Evolutionary conservation across 1,140 invertebrate genomes (phyloP), one percentile per base, ranked within the genome.

Genomic region (Daktulosphaira vitifoliae): DNA sequence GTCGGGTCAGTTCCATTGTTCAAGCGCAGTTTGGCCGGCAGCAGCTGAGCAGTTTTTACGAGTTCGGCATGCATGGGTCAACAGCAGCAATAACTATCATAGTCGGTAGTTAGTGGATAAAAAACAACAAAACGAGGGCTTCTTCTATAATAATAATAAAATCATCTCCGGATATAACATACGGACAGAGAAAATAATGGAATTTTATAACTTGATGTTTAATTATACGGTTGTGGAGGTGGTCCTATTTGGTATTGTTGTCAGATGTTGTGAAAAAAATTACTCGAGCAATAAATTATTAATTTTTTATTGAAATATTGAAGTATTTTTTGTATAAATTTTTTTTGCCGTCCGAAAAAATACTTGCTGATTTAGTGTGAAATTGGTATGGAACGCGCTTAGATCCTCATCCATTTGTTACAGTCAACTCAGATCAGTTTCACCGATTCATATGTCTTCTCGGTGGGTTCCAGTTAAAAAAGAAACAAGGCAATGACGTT

Each of bases 151-250:
- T 23, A 11, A 25, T 42, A 42, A 56, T 25, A 39, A 59, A 59
- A 59, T 26, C 54, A 46, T 46, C 54, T 23, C 54, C 39, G 25
- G 2, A 16, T n/a, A n/a, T n/a, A n/a, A n/a, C n/a, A n/a, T n/a
- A n/a, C 16, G 5, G 23, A 18, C 11, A 25, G n/a, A 56, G 26
- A 46, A 59, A 15, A 46, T 18, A 20, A 33, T 26, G n/a, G 42
- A 59, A 46, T 46, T 46, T 44, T n/a, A n/a, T n/a, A 59, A 59
- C 44, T 44, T 59, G 42, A 59, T 46, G 25, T 59, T 59, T 59
- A 59, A 59, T 59, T 59, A 59, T 59, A 59, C 54, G 39, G 54
- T 59, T 46, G 16, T 8, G 38, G 23, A 59, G 39, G 54, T 16
- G 54, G 54, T 59, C 54, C 15, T 15, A 9, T 5, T 2, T 20